Conservation (phyloP, 2,888 invertebrate genomes). For the Nomada ferruginata region DNA sequence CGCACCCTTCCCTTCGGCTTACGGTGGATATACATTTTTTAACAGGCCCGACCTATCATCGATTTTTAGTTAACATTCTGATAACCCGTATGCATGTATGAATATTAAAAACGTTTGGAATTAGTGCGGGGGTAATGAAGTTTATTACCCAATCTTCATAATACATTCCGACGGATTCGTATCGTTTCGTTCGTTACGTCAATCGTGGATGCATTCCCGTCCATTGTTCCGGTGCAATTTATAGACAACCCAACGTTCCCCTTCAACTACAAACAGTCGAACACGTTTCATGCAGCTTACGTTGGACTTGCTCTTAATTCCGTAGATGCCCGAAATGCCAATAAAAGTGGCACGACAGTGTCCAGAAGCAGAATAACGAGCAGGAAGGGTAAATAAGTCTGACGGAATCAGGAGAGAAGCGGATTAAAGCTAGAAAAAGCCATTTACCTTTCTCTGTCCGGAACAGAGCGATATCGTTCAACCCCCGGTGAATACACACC, state of each 20-base stretch:
- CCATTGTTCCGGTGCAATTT: neutral
- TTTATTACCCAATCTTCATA: neutral
- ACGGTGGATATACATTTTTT: conserved; percentile 51
- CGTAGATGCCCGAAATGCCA: neutral
- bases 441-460: conserved; percentile 55
- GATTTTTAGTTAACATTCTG: conserved; percentile 10
- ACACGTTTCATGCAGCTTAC: neutral
- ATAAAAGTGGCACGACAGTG: neutral
- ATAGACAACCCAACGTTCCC: neutral
- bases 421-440: conserved; percentile 59
- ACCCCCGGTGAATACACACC: conserved; percentile 58
- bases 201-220: neutral
- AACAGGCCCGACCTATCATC: conserved; percentile 35
- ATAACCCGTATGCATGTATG: neutral
- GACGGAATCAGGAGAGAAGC: conserved; percentile 27
- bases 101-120: too few species aligned
- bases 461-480: conserved; percentile 65
- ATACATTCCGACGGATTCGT: neutral
- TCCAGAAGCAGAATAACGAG: conserved; percentile 21
- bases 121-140: too few species aligned
- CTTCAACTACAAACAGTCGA: neutral
- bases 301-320: neutral
- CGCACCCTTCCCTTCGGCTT: conserved; percentile 37
- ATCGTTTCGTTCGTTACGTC: neutral
- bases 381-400: conserved; percentile 28